A percentile compares a stretch with the other conserved stretches of the same genome.
These are phyloP conservation scores for Dione vanillae DNA, from an alignment of 2,888 invertebrate genomes.

Conservation along the genomic window DNA sequence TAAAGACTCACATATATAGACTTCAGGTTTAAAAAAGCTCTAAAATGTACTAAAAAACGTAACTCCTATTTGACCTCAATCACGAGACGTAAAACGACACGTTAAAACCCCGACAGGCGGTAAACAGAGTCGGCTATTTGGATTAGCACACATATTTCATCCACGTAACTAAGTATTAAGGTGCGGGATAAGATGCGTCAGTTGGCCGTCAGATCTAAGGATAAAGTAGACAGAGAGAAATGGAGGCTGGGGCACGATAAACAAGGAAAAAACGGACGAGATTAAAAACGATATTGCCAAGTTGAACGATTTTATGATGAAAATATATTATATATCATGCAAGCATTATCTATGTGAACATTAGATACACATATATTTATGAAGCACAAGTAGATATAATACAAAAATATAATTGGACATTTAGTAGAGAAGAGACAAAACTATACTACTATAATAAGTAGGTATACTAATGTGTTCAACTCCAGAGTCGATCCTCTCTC, in stretches of 20 bases:
- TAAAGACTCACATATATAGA: not conserved
- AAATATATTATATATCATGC: not conserved
- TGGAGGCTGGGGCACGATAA: constrained; percentile 73
- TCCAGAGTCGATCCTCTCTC: no score
- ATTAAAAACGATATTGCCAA: constrained; percentile 38
- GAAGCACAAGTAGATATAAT: no score
- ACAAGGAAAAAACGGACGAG: constrained; percentile 75
- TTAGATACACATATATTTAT: no score
- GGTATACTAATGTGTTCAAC: no score
- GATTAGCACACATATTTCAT: constrained; percentile 55
- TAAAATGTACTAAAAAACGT: not conserved
- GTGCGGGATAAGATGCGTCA: constrained; percentile 71
- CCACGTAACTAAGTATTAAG: constrained; percentile 55
- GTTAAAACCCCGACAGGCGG: constrained; percentile 26
- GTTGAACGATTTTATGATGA: constrained; percentile 4
- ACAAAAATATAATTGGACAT: no score
- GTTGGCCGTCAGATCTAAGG: constrained; percentile 76
- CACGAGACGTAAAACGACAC: constrained; percentile 10
- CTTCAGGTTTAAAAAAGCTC: not conserved
- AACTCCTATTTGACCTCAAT: constrained; percentile 4
- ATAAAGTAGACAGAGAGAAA: constrained; percentile 81
- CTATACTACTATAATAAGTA: no score
- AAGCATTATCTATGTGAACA: not conserved
- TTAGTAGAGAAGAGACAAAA: no score
- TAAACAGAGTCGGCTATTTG: constrained; percentile 37